These are phyloP conservation scores for Bombus pascuorum DNA, from an alignment of 1,140 invertebrate genomes.

Conservation along the genomic window DNA sequence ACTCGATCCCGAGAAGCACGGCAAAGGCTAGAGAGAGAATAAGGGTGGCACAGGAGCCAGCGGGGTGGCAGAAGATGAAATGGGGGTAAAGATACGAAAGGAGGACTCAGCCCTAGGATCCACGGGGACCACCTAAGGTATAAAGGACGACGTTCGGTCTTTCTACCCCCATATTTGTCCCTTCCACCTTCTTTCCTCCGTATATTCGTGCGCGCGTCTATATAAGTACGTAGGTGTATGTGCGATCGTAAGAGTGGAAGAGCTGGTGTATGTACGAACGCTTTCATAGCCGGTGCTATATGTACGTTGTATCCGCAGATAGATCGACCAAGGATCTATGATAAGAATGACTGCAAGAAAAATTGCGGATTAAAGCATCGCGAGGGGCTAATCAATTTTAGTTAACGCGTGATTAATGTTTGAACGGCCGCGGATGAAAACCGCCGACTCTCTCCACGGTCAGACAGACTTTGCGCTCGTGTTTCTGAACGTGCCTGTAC, in stretches of 20 bases:
- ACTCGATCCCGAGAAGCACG: conserved; percentile 73
- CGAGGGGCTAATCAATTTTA: conserved; percentile 11
- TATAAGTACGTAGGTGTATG: too few species aligned
- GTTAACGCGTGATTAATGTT: conserved; percentile 36
- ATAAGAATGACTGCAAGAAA: conserved; percentile 42
- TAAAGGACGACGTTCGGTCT: conserved; percentile 77
- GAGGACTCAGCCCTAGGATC: conserved; percentile 77
- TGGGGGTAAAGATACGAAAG: conserved; percentile 76
- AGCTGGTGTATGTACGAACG: background rate
- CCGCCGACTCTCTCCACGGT: background rate
- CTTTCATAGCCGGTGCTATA: conserved; percentile 26
- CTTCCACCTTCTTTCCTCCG: conserved; percentile 43
- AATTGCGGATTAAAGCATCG: conserved; percentile 43
- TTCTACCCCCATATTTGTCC: conserved; percentile 70
- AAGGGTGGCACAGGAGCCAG: conserved; percentile 70
- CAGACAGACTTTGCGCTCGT: background rate
- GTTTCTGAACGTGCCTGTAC: background rate
- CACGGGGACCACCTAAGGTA: conserved; percentile 79
- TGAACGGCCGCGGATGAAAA: background rate
- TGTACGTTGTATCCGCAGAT: background rate
- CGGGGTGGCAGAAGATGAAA: conserved; percentile 63
- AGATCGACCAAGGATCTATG: conserved; percentile 13
- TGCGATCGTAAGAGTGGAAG: background rate
- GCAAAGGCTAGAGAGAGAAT: conserved; percentile 76
- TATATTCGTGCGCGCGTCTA: background rate